phyloP scores from a whole-genome alignment of 2,113 vertebrate genomes.

The Peucedramus taeniatus region DNA sequence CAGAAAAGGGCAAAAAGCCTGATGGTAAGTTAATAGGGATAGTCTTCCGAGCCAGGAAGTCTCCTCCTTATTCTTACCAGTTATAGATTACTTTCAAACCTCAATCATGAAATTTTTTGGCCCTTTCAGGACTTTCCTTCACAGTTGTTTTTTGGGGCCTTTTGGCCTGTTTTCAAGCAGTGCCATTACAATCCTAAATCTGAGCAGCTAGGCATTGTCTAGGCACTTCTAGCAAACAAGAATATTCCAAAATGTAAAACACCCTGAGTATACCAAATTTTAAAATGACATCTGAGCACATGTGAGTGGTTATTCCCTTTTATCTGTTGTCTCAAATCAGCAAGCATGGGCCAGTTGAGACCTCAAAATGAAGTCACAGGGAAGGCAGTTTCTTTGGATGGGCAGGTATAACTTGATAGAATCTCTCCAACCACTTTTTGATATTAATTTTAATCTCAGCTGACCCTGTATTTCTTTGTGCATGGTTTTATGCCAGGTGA shows the following conservation, averaged over 20 bases:
- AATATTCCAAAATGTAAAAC: background rate
- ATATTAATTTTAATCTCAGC: background rate
- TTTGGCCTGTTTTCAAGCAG: background rate
- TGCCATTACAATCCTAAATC: background rate
- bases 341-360: background rate
- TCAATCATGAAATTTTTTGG: background rate
- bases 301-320: background rate
- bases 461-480: background rate
- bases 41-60: background rate
- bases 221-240: background rate
- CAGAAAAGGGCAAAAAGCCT: background rate
- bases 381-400: background rate
- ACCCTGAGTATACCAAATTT: rapidly evolving
- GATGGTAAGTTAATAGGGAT: background rate
- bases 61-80: background rate
- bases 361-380: background rate
- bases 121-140: background rate
- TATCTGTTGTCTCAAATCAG: background rate
- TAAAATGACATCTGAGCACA: background rate
- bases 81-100: background rate
- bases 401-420: background rate
- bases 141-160: background rate
- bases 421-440: background rate
- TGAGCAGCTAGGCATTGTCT: background rate
- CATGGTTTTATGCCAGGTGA: background rate